Evolutionary conservation across 92 coral and sea anemone species (phyloP), one percentile per base, ranked within the genome.

Genomic region (Plumapathes pennacea): DNA sequence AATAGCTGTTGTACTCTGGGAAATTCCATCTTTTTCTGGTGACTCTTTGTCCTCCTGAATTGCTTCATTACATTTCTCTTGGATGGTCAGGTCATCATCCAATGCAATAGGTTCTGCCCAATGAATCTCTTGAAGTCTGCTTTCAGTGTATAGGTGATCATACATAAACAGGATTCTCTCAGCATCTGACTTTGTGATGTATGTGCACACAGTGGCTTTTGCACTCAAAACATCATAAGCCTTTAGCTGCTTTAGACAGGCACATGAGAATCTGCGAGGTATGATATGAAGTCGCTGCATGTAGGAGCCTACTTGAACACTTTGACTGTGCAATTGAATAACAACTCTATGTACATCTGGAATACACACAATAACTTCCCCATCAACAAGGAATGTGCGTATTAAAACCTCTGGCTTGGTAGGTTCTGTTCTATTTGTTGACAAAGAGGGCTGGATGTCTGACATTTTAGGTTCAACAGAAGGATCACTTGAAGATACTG

Each of bases 321-420:
- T 77, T 18, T 86, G 95, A 0, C 89, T 85, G 41, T 76, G 77
- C 46, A 86, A 53, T 25, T 75, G 83, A 41, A 86, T 86, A 22
- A 86, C 83, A 19, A 71, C 71, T 21, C 82, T 86, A 38, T 82
- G 95, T 12, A 86, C 74, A 43, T 86, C 95, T 38, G 95, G 95
- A 25, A 86, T 82, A 36, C 95, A 86, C 3, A 86, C 95, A 33
- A 82, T 83, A 25, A 46, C 81, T 24, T 61, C 50, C 3, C 65
- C 85, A 39, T 71, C 60, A n/a, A 86, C 73, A 50, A 46, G 27
- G 60, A 72, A 82, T 25, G 95, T 86, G 4, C 85, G 81, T 41
- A 86, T 83, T 15, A 50, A 69, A 6, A 6, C 50, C 9, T 17
- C 18, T 44, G 37, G 32, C 6, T 69, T 67, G 12, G 67, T 45